Conservation (phyloP, 2,888 invertebrate species). For the Lumbricus terrestris region DNA sequence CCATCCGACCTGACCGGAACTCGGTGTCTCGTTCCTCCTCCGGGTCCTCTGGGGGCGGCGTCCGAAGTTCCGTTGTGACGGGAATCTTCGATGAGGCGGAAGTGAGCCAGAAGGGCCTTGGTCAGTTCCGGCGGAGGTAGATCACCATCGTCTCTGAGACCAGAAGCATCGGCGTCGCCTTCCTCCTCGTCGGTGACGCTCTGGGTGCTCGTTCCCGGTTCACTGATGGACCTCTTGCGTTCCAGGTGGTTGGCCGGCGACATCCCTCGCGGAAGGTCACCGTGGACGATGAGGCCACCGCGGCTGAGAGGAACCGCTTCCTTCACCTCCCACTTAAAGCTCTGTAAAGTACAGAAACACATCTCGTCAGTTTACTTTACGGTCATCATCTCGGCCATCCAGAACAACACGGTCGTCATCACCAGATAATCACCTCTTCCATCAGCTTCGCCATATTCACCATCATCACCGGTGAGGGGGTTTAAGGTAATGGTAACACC, state of each 20-base stretch:
- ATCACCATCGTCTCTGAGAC: constrained; percentile 23
- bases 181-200: constrained; percentile 5
- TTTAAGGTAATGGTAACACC: neutral
- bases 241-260: neutral
- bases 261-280: constrained; percentile 17
- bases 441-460: no score
- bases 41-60: neutral
- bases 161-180: neutral
- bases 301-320: constrained; percentile 31
- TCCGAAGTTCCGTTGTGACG: neutral
- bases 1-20: neutral
- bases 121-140: constrained; percentile 37
- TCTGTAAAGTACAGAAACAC: constrained; percentile 25
- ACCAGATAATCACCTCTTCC: no score
- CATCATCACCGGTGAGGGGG: neutral
- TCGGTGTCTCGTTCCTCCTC: neutral
- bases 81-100: constrained; percentile 38
- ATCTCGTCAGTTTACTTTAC: neutral
- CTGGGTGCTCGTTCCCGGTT: neutral
- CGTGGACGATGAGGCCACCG: constrained; percentile 29
- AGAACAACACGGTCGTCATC: no score
- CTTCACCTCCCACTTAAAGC: constrained; percentile 39
- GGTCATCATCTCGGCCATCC: no score
- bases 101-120: constrained; percentile 36
- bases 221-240: neutral